Percentiles rank a stretch among this genome's conserved stretches.
Evolutionary conservation across 2,888 invertebrate genomes (phyloP).

Genomic region (Desoria tigrina): DNA sequence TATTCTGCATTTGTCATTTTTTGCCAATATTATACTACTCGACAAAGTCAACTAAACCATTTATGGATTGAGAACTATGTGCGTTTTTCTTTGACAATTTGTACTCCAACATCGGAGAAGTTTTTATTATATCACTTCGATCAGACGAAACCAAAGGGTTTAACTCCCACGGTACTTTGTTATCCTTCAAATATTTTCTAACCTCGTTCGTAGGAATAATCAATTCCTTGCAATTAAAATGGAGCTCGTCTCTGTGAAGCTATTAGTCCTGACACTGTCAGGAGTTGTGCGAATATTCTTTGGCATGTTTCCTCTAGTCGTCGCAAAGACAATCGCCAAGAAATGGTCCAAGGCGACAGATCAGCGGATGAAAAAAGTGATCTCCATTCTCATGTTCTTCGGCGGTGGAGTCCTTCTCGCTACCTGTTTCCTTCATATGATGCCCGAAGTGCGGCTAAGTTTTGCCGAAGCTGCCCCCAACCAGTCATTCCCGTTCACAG

Average conservation of each 20-base stretch:
- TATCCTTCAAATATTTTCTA: no score
- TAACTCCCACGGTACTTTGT: no score
- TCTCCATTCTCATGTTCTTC: conserved; percentile 57
- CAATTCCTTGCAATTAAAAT: no score
- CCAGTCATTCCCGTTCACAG: conserved; percentile 58
- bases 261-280: conserved; percentile 60
- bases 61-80: no score
- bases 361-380: conserved; percentile 51
- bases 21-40: no score
- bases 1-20: no score
- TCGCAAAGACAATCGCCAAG: conserved; percentile 56
- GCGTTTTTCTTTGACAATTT: no score
- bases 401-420: conserved; percentile 64
- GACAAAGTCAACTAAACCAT: no score
- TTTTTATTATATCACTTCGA: no score
- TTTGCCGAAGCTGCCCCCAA: conserved; percentile 38
- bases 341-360: conserved; percentile 37
- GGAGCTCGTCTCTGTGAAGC: conserved; percentile 59
- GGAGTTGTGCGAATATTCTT: conserved; percentile 60
- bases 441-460: conserved; percentile 61
- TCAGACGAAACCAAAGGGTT: no score
- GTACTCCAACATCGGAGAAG: no score
- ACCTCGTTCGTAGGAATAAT: no score
- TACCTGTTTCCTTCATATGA: conserved; percentile 64
- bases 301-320: conserved; percentile 61